These are phyloP conservation scores for Carcharodon carcharias DNA, from an alignment of 2,797 vertebrate genomes.

Conservation along the genomic window DNA sequence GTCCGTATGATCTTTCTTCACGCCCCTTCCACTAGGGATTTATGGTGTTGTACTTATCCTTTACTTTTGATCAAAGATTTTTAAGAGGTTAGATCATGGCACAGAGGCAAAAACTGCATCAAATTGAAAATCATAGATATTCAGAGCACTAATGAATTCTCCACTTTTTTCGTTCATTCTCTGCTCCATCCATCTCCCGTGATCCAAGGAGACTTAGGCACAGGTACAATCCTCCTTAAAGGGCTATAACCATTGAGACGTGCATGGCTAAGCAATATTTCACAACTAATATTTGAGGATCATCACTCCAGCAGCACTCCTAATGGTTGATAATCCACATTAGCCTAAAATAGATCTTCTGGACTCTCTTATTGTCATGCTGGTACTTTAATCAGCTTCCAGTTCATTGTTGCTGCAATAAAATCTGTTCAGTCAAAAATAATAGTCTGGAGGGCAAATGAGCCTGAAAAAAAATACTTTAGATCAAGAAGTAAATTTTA, in stretches of 20 bases:
- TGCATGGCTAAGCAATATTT: not conserved
- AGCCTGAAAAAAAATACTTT: slow-evolving; percentile 12
- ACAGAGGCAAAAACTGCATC: not conserved
- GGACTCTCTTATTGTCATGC: not conserved
- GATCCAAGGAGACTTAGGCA: not conserved
- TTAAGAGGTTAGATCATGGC: not conserved
- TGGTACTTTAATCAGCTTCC: not conserved
- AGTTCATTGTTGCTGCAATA: not conserved
- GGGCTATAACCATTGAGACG: not conserved
- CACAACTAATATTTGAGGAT: not conserved
- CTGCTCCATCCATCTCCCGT: not conserved
- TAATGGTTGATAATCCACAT: slow-evolving; percentile 7
- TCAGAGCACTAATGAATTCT: not conserved
- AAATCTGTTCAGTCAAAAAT: slow-evolving; percentile 15
- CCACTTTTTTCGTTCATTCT: not conserved
- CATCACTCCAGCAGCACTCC: not conserved
- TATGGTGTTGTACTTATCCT: not conserved
- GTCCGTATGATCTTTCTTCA: too few species aligned
- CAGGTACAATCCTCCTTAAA: not conserved
- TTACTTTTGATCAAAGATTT: not conserved
- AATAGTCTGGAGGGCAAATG: not conserved
- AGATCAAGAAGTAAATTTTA: not conserved
- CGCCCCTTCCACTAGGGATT: not conserved
- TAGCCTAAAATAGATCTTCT: not conserved
- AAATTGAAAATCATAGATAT: not conserved